phyloP scores from a whole-genome alignment of 1,140 invertebrate species.

The Drosophila eugracilis region DNA sequence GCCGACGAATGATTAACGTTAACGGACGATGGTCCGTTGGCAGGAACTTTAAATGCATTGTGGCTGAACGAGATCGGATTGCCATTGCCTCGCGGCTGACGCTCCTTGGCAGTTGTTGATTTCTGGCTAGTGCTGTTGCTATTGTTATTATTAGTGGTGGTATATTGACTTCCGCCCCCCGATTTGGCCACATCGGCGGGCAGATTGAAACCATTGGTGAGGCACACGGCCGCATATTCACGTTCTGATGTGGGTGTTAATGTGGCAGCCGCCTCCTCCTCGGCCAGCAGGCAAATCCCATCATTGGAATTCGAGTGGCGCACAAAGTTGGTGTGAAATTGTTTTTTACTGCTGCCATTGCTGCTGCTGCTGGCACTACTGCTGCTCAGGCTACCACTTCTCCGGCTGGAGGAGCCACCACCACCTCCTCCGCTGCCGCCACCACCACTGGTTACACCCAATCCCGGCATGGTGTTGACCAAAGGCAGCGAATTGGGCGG shows the following conservation, averaged over 20 bases:
- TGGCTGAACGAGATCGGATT: constrained; percentile 51
- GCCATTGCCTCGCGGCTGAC: constrained; percentile 56
- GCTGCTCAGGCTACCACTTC: constrained; percentile 75
- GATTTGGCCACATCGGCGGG: constrained; percentile 63
- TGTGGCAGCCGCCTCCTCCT: constrained; percentile 79
- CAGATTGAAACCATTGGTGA: constrained; percentile 76
- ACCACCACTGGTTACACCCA: constrained; percentile 30
- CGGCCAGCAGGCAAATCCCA: constrained; percentile 79
- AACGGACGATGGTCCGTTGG: constrained; percentile 67
- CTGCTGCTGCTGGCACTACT: constrained; percentile 73
- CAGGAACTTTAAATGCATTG: constrained; percentile 79
- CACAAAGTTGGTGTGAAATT: constrained; percentile 78
- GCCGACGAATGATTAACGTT: constrained; percentile 63
- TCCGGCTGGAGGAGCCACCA: constrained; percentile 29
- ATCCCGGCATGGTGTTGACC: constrained; percentile 57
- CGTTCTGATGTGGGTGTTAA: constrained; percentile 77
- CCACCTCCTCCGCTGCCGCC: constrained; percentile 22
- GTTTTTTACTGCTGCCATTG: constrained; percentile 68
- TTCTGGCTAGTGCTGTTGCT: constrained; percentile 32
- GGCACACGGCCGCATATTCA: constrained; percentile 60
- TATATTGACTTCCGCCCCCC: neutral
- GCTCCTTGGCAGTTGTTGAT: constrained; percentile 50
- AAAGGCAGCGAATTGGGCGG: constrained; percentile 72
- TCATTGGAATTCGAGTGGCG: constrained; percentile 82
- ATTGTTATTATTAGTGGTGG: constrained; percentile 17